These are phyloP conservation scores for Lordiphosa stackelbergi DNA, from an alignment of 1,140 invertebrate genomes.

Conservation along the genomic window DNA sequence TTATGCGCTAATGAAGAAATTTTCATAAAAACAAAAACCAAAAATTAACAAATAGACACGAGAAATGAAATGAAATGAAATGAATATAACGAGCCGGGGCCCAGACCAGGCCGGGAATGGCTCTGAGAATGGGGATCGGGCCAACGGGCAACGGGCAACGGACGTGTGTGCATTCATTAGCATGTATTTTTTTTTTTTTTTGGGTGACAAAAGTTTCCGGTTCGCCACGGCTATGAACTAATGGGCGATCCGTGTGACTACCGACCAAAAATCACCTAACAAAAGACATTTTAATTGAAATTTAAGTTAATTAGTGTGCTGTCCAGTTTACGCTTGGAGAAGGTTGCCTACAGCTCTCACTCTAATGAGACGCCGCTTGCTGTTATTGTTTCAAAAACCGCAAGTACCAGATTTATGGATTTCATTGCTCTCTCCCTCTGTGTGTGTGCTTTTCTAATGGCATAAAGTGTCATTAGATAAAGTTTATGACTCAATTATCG, in stretches of 20 bases:
- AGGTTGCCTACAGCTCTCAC: constrained; percentile 17
- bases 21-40: constrained; percentile 46
- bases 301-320: constrained; percentile 69
- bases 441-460: constrained; percentile 41
- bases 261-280: constrained; percentile 64
- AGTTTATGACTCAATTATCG: constrained; percentile 74
- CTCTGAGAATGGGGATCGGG: constrained; percentile 10
- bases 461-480: constrained; percentile 74
- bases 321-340: constrained; percentile 44
- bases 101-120: not conserved
- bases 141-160: constrained; percentile 12
- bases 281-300: constrained; percentile 75
- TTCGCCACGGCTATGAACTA: constrained; percentile 67
- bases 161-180: constrained; percentile 62
- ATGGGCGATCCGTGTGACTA: constrained; percentile 24
- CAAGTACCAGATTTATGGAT: constrained; percentile 2
- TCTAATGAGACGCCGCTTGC: constrained; percentile 51
- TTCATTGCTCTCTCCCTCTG: constrained; percentile 1
- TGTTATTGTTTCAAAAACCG: constrained; percentile 41
- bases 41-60: constrained; percentile 66
- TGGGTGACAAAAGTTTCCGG: constrained; percentile 73
- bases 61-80: constrained; percentile 29
- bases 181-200: constrained; percentile 25
- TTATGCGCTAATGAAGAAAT: constrained; percentile 74
- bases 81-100: constrained; percentile 17